Conservation (phyloP, 2,113 vertebrate species). For the Austrofundulus limnaeus region DNA sequence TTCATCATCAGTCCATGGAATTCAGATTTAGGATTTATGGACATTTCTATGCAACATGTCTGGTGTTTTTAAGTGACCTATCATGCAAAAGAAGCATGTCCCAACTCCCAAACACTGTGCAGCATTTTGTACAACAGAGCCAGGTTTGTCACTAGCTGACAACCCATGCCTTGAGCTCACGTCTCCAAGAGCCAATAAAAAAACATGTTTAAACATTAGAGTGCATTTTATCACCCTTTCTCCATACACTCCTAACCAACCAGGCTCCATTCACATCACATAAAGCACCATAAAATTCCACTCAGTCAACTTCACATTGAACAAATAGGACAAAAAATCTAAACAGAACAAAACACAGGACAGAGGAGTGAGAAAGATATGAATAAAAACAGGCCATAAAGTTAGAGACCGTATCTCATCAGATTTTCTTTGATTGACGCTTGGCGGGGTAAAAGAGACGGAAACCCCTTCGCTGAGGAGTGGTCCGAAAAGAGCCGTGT, state of each 20-base stretch:
- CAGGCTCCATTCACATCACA: slow-evolving; percentile 27
- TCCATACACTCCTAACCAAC: slow-evolving; percentile 36
- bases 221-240: slow-evolving; percentile 45
- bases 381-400: slow-evolving; percentile 83
- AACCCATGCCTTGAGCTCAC: slow-evolving; percentile 15
- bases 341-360: slow-evolving; percentile 3
- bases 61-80: slow-evolving; percentile 7
- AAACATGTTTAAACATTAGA: slow-evolving; percentile 41
- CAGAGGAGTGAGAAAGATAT: slow-evolving; percentile 30
- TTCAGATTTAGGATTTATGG: slow-evolving; percentile 8
- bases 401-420: slow-evolving; percentile 87
- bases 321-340: slow-evolving; percentile 16
- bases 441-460: slow-evolving; percentile 90
- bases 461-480: slow-evolving; percentile 87
- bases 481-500: slow-evolving; percentile 82
- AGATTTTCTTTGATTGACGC: slow-evolving; percentile 88
- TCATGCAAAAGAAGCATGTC: slow-evolving; percentile 26
- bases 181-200: slow-evolving; percentile 33
- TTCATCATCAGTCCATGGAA: slow-evolving; percentile 4
- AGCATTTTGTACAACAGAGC: slow-evolving; percentile 9
- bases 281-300: slow-evolving; percentile 69
- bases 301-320: slow-evolving; percentile 37
- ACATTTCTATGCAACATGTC: slow-evolving; percentile 23
- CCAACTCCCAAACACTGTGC: slow-evolving; percentile 11
- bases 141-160: slow-evolving; percentile 26